Evolutionary conservation across 2,113 vertebrate genomes (phyloP), one percentile per base, ranked within the genome.

Genomic region (Sturnus vulgaris): DNA sequence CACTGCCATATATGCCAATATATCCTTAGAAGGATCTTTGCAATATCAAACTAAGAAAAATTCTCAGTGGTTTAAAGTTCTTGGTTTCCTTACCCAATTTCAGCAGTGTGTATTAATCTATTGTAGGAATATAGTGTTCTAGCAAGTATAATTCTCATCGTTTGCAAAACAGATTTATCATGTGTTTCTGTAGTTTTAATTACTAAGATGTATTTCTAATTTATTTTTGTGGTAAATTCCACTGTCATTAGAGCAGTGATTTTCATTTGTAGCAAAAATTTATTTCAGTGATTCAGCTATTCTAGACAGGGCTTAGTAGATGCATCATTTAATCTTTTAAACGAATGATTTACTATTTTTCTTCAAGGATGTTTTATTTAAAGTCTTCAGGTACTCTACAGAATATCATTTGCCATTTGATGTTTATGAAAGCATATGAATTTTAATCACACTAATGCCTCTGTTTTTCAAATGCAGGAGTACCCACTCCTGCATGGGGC

Each of bases 161-260:
- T 86, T 84, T 90, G 33, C 46, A 82, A 82, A 61, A 55, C 50
- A 90, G 44, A 90, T 86, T 92, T 95, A 80, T 73, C 64, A 47
- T 28, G 37, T 31, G 8, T 53, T 93, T 89, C 64, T 90, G 37
- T 76, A 92, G 37, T 90, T 96, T 92, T 96, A 96, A 92, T 95
- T 88, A 68, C 72, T 50, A 47, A 73, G 59, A 90, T 82, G 64
- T 53, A 93, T 60, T 84, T 31, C 44, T 93, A 47, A 76, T 85
- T 92, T 95, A 49, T 91, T 93, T 95, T 88, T 71, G 69, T 88
- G 44, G 27, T 55, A 94, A 96, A 84, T 89, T 76, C 47, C 20
- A 21, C 30, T 93, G 77, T 77, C 37, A 68, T 95, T 88, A 95
- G 52, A 90, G 24, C 37, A 61, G 52, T 84, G 49, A 90, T 94